Conservation (phyloP, 1,140 invertebrate genomes). For the Drosophila nigrodunni region DNA sequence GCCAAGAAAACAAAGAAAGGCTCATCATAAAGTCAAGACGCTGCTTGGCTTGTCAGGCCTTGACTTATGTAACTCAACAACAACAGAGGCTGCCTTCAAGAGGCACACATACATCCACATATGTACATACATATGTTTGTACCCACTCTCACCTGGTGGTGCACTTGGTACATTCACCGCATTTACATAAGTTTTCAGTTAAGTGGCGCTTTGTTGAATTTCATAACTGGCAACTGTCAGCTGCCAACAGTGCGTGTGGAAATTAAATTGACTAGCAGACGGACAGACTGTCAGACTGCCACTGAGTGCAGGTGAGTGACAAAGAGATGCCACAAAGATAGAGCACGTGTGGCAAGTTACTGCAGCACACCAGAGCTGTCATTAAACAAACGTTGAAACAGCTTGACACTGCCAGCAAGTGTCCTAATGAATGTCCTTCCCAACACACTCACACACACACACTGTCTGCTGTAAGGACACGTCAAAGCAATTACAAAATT, state of each 20-base stretch:
- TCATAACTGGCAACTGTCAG: conserved; percentile 63
- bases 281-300: conserved; percentile 14
- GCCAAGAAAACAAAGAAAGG: conserved; percentile 25
- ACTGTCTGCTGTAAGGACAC: conserved; percentile 3
- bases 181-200: conserved; percentile 55
- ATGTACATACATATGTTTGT: too few relatives aligned
- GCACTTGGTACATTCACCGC: conserved; percentile 23
- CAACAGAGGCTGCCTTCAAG: conserved; percentile 16
- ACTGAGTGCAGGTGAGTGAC: conserved; percentile 14
- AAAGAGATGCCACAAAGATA: conserved; percentile 55
- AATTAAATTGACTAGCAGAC: conserved; percentile 60
- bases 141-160: neutral
- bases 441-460: neutral
- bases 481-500: conserved; percentile 57
- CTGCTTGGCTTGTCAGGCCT: conserved; percentile 31
- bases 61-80: conserved; percentile 44
- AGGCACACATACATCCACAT: neutral
- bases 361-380: conserved; percentile 45
- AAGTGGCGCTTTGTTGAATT: conserved; percentile 64
- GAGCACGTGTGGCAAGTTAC: conserved; percentile 61
- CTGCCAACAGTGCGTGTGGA: conserved; percentile 38
- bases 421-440: conserved; percentile 22
- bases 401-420: conserved; percentile 9
- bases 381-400: conserved; percentile 52
- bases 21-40: conserved; percentile 55